Conservation (phyloP, 1,140 invertebrate genomes). For the Habropoda laboriosa region DNA sequence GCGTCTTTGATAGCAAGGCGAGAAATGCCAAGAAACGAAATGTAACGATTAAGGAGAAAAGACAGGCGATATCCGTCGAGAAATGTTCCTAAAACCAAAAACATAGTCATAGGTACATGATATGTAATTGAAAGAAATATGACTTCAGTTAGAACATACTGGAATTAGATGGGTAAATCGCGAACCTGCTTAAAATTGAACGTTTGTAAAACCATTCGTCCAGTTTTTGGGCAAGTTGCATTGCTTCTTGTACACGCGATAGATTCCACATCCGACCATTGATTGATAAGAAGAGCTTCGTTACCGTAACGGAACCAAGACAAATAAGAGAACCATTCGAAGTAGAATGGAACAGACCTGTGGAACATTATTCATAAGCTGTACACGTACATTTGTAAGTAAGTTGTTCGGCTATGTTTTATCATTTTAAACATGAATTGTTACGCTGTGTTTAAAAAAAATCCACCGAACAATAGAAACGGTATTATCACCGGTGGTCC, state of each 20-base stretch:
- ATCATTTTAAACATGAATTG: constrained; percentile 49
- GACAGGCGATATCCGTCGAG: constrained; percentile 86
- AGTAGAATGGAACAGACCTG: constrained; percentile 93
- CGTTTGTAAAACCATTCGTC: constrained; percentile 89
- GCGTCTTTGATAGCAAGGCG: constrained; percentile 85
- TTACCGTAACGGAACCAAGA: constrained; percentile 98
- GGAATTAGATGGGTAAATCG: not conserved
- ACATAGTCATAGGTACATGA: not conserved
- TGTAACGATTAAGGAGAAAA: constrained; percentile 88
- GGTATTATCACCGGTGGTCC: constrained; percentile 96
- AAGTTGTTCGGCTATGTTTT: not conserved
- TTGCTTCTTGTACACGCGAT: constrained; percentile 88
- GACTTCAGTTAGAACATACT: too few relatives aligned
- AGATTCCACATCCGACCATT: constrained; percentile 90
- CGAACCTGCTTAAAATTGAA: constrained; percentile 89
- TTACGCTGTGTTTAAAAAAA: constrained; percentile 95
- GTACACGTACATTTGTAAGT: not conserved
- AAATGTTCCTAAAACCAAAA: constrained; percentile 85
- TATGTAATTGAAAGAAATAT: too few relatives aligned
- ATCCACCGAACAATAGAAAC: constrained; percentile 96
- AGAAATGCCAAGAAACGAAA: constrained; percentile 91
- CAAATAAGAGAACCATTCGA: constrained; percentile 95
- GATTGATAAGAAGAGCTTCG: constrained; percentile 96
- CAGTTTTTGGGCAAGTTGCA: constrained; percentile 88
- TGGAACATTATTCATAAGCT: not conserved